Base-by-base conservation (phyloP, 2,113 vertebrate species). In the Siniperca chuatsi region DNA sequence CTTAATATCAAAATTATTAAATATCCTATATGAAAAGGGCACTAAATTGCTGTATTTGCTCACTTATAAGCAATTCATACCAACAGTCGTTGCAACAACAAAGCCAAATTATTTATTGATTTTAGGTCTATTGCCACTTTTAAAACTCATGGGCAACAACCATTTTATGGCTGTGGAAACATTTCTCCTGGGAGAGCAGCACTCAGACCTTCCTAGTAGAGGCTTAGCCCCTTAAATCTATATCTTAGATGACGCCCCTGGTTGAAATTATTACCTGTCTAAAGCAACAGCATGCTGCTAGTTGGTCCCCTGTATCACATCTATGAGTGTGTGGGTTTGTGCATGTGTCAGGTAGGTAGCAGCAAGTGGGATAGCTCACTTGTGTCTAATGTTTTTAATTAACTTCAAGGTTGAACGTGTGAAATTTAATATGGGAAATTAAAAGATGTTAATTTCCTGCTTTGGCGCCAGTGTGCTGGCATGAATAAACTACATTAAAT, bases 371-470 rank as follows among this genome's bases (percentile, higher is more conserved):
- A 82, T 69, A 65, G 70, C 75, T 86, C 81, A 87, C 85, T 85
- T 84, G 87, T 89, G 86, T 90, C 90, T 91, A 87, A 90, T 93
- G 90, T 93, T 95, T 93, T 94, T 95, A 95, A 96, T 95, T 95
- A 95, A 95, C 94, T 95, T 94, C 92, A 95, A 95, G 92, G 93
- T 93, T 95, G 92, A 94, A 95, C 64, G 91, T 92, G 94, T 94
- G 91, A 94, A 96, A 96, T 94, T 93, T 95, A 95, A 95, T 95
- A 95, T 93, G 88, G 88, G 88, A 93, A 96, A 94, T 96, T 95
- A 95, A 95, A 94, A 95, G 91, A 95, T 95, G 94, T 88, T 95
- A 94, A 95, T 95, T 93, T 95, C 94, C 92, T 95, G 90, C 89
- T 93, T 91, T 88, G 69, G 75, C 90, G 85, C 84, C 83, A 90